Evolutionary conservation across 2,797 vertebrate species (phyloP).

Genomic region (Staurois parvus): DNA sequence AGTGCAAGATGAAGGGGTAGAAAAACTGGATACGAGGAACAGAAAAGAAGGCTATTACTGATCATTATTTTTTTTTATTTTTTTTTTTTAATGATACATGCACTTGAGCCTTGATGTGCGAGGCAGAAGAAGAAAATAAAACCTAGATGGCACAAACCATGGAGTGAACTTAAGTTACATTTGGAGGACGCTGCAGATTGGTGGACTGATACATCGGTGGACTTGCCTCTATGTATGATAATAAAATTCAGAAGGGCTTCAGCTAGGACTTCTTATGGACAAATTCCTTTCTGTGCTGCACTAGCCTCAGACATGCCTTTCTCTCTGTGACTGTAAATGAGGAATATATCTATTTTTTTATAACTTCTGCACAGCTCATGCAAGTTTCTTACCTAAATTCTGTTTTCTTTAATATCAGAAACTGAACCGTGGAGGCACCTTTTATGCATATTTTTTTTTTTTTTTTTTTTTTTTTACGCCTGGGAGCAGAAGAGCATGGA

Average conservation of each 20-base stretch:
- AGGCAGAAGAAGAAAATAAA: too few relatives aligned
- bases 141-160: neutral
- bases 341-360: conserved; percentile 43
- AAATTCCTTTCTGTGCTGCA: neutral
- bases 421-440: too few relatives aligned
- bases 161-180: neutral
- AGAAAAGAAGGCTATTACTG: conserved; percentile 69
- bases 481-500: too few relatives aligned
- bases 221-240: neutral
- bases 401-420: too few relatives aligned
- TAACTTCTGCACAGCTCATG: neutral
- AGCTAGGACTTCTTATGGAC: neutral
- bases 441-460: too few relatives aligned
- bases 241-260: neutral
- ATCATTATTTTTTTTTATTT: conserved; percentile 31
- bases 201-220: neutral
- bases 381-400: neutral
- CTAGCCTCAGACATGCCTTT: neutral
- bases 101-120: neutral
- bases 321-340: conserved; percentile 21
- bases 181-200: neutral
- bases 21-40: conserved; percentile 31
- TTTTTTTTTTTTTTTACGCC: too few relatives aligned
- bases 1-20: conserved; percentile 52
- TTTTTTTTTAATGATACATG: neutral